Percentiles rank a stretch among this genome's conserved stretches.
These are phyloP conservation scores for Rhynchonycteris naso DNA, from an alignment of 2,797 vertebrate genomes.

Conservation along the genomic window DNA sequence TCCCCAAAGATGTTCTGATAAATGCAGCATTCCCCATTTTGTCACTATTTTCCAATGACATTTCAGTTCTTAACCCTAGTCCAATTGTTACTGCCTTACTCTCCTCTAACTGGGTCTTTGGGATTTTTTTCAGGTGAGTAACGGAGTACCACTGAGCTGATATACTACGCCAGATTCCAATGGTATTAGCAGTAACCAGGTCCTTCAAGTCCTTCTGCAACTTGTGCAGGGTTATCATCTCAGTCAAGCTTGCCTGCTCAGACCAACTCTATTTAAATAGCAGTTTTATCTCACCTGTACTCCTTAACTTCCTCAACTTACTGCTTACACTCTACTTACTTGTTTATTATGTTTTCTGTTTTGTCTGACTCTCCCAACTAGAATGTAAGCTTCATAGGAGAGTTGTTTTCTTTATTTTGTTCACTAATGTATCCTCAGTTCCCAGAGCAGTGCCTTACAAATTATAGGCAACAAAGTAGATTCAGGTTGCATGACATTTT, in stretches of 20 bases:
- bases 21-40: neutral
- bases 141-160: neutral
- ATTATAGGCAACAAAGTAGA: neutral
- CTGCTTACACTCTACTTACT: neutral
- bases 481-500: neutral
- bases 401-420: neutral
- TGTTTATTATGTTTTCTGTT: constrained; percentile 14
- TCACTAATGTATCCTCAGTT: neutral
- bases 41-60: neutral
- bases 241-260: neutral
- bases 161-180: neutral
- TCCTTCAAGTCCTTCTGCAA: neutral
- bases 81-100: neutral
- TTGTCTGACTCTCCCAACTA: neutral
- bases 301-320: neutral
- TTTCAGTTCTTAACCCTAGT: neutral
- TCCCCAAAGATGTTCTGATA: neutral
- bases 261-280: neutral
- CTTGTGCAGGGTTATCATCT: neutral
- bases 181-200: neutral
- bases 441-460: neutral
- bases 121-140: neutral
- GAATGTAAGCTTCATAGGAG: neutral
- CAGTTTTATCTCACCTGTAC: neutral
- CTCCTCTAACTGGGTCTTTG: neutral